Evolutionary conservation across 2,797 vertebrate genomes (phyloP).

Genomic region (Vultur gryphus): DNA sequence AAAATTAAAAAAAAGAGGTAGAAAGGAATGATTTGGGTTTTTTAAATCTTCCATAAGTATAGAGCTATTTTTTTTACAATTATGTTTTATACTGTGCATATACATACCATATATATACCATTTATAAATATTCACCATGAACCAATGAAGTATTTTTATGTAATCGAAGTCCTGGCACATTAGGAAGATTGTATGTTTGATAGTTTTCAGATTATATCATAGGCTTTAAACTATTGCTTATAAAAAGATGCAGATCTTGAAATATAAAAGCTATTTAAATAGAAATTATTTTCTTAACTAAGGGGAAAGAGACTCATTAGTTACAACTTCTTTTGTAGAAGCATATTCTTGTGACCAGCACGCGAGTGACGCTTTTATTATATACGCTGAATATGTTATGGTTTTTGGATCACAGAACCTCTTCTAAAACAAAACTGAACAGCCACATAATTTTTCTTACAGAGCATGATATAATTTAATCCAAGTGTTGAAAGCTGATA

Average conservation of each 20-base stretch:
- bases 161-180: background rate
- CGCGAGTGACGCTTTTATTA: background rate
- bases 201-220: background rate
- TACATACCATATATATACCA: background rate
- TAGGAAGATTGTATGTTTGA: background rate
- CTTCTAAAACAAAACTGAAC: background rate
- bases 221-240: background rate
- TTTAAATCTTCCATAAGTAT: background rate
- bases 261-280: slow-evolving; percentile 34
- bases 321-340: background rate
- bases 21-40: background rate
- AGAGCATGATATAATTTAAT: background rate
- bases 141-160: background rate
- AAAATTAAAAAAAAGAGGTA: background rate
- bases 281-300: slow-evolving; percentile 30
- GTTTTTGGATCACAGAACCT: background rate
- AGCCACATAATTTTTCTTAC: background rate
- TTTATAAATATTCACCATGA: slow-evolving; percentile 6
- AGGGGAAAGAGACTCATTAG: background rate
- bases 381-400: background rate
- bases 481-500: background rate
- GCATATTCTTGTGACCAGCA: background rate
- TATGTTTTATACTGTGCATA: background rate
- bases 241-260: background rate
- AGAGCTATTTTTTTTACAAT: background rate